Base-by-base conservation (phyloP, 2,888 invertebrate genomes). In the Dicycla oo region DNA sequence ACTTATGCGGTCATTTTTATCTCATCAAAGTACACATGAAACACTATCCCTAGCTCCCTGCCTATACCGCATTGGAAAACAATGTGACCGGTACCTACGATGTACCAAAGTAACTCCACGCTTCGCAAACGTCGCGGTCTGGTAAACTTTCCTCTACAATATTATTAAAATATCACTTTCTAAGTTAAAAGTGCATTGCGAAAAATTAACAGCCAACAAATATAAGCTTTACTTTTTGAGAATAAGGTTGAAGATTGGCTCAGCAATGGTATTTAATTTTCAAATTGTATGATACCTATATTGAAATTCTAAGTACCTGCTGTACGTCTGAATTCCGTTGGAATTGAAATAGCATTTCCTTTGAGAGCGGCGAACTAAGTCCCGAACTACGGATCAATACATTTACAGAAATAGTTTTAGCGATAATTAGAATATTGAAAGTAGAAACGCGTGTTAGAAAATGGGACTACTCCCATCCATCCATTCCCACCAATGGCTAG, bases 151-250 rank as follows among this genome's bases (percentile, higher is more conserved):
- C 82, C 73, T 80, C 75, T 80, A 81, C 73, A 75, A 84, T 83
- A 81, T 79, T 84, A 80, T 74, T 82, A 80, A 82, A 79, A 86
- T 86, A 84, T 86, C 77, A 84, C 85, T 85, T 85, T 85, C 85
- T 85, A 85, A 79, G 81, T 79, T 81, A 83, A 81, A 85, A 81
- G 83, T 77, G 77, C 71, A 71, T 64, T 83, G 69, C 61, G 63
- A 73, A 71, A 78, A 58, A 60, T 40, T 34, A 57, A 53, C 40
- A 20, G 20, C 26, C 15, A 45, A 58, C 54, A 58, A 81, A 66
- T 47, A 20, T 40, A 49, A 45, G 38, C 66, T 53, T 40, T 72
- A 38, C 1, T 0, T 1, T 34, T 30, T 20, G 0, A 26, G 0
- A 11, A 13, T 66, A 73, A 62, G 49, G 84, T 69, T 49, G 20